phyloP scores from a whole-genome alignment of 1,140 invertebrate genomes.

The Agrilus planipennis region DNA sequence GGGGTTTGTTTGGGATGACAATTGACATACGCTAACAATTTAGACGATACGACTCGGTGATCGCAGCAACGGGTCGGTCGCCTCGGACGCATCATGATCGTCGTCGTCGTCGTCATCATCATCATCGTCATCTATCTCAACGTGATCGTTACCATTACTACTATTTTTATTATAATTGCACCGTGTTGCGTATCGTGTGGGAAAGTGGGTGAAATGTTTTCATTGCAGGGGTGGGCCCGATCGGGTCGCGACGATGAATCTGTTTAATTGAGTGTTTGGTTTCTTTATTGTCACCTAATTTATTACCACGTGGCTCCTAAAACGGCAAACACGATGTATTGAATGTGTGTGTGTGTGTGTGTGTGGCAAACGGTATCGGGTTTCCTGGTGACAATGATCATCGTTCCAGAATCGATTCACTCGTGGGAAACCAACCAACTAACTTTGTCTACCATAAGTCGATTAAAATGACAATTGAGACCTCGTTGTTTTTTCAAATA shows the following conservation, averaged over 20 bases:
- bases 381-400: background rate
- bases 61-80: conserved; percentile 1
- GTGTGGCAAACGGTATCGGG: background rate
- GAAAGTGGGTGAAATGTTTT: conserved; percentile 4
- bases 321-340: too few species aligned
- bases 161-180: conserved; percentile 3
- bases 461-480: too few species aligned
- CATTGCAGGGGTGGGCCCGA: background rate
- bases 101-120: too few species aligned
- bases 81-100: too few species aligned
- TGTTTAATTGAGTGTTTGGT: conserved; percentile 5
- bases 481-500: too few species aligned
- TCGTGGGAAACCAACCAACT: too few species aligned
- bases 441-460: too few species aligned
- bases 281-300: background rate
- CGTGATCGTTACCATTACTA: too few species aligned
- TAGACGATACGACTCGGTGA: conserved; percentile 14
- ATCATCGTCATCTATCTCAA: too few species aligned
- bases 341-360: background rate
- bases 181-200: conserved; percentile 3
- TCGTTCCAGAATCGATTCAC: too few species aligned
- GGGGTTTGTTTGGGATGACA: conserved; percentile 28
- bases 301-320: background rate
- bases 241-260: too few species aligned
- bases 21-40: conserved; percentile 28